Evolutionary conservation across 1,140 invertebrate genomes (phyloP).

Genomic region (Heliothis subflexa): DNA sequence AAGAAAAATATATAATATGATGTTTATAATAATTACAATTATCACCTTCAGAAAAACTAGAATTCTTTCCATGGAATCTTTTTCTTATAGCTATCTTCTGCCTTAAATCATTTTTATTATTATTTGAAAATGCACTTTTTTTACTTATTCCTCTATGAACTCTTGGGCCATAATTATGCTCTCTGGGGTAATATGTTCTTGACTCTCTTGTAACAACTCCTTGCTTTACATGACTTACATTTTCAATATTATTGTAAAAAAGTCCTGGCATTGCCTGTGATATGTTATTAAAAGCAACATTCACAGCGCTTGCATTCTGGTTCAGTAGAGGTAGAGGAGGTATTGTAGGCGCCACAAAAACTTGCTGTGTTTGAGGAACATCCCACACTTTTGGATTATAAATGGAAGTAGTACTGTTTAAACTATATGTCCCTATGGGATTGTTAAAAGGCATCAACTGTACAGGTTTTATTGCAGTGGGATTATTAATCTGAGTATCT

Average conservation of each 20-base stretch:
- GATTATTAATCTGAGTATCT: background rate
- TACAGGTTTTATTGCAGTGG: background rate
- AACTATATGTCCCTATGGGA: conserved; percentile 7
- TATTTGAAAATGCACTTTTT: background rate
- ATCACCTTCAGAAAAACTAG: conserved; percentile 5
- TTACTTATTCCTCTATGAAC: background rate
- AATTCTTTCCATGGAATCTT: background rate
- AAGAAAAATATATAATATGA: background rate
- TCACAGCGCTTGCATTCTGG: background rate
- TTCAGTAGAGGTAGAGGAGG: conserved; percentile 3
- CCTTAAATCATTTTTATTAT: conserved; percentile 17
- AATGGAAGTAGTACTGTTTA: background rate
- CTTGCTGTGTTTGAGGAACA: conserved; percentile 48
- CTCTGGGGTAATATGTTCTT: background rate
- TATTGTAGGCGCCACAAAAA: conserved; percentile 42
- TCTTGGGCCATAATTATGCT: background rate
- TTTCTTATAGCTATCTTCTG: conserved; percentile 13
- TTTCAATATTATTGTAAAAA: conserved; percentile 8
- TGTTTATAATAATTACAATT: background rate
- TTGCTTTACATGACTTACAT: background rate
- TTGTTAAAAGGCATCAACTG: conserved; percentile 11
- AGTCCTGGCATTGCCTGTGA: background rate
- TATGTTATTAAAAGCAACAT: background rate
- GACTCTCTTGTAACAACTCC: background rate
- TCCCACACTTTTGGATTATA: conserved; percentile 56